Evolutionary conservation across 2,113 vertebrate species (phyloP).

Genomic region (Centrocercus urophasianus): DNA sequence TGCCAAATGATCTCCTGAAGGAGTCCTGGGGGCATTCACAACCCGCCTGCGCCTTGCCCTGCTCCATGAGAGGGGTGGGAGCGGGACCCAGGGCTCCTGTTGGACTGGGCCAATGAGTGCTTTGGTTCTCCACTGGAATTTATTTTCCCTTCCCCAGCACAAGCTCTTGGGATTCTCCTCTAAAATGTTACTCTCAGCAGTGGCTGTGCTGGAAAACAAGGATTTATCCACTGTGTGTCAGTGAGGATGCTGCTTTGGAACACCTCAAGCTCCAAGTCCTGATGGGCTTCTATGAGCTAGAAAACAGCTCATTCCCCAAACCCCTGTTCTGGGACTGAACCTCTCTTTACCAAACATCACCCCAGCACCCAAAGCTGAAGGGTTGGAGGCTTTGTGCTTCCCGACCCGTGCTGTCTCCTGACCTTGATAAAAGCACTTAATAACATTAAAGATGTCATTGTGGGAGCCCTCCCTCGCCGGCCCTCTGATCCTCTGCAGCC

Average conservation of each 20-base stretch:
- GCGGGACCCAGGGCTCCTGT: background rate
- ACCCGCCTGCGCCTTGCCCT: background rate
- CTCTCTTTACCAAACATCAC: background rate
- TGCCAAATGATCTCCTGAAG: slow-evolving; percentile 39
- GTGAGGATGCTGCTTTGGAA: background rate
- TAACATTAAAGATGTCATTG: slow-evolving; percentile 58
- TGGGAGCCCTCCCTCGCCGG: background rate
- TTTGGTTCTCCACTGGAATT: background rate
- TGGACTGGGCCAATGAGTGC: background rate
- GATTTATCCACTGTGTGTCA: background rate
- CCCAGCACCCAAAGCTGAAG: background rate
- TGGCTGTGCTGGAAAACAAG: background rate
- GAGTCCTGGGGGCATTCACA: background rate
- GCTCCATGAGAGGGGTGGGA: no score
- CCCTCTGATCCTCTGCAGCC: slow-evolving; percentile 14
- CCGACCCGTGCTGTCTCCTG: background rate
- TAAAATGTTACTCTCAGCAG: no score
- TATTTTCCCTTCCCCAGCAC: background rate
- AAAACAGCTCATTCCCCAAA: background rate
- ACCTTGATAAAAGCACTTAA: slow-evolving; percentile 73
- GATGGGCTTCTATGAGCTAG: background rate
- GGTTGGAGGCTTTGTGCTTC: background rate
- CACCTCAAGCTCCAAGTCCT: fast-evolving
- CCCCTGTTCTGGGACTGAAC: background rate
- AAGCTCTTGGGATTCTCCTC: background rate